Conservation (phyloP, 2,797 vertebrate genomes). For the Cynopterus sphinx region DNA sequence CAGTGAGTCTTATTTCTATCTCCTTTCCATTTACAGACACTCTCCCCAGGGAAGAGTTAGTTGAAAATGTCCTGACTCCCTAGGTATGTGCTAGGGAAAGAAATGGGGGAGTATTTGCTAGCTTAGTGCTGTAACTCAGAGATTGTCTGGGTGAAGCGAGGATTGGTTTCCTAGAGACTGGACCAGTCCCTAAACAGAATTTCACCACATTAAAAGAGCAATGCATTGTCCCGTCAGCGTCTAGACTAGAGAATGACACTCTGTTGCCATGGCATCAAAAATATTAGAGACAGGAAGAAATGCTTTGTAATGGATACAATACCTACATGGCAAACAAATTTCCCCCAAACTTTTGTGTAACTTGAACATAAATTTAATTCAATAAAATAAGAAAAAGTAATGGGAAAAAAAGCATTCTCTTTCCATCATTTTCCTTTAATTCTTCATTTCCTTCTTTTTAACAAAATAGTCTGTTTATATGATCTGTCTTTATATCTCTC, state of each 20-base stretch:
- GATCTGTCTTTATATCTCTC: neutral
- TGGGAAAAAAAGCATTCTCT: neutral
- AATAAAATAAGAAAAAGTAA: slow-evolving; percentile 1
- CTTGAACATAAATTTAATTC: neutral
- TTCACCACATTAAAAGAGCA: slow-evolving; percentile 23
- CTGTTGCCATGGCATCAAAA: slow-evolving; percentile 46
- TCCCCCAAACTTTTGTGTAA: neutral
- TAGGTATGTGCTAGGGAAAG: neutral
- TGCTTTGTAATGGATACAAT: neutral
- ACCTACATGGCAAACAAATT: neutral
- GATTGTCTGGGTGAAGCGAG: neutral
- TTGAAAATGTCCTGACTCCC: neutral
- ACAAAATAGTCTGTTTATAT: neutral
- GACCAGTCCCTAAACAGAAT: neutral
- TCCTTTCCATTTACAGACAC: neutral
- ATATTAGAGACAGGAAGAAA: neutral
- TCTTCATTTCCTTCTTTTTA: neutral
- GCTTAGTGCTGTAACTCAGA: neutral
- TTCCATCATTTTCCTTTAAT: neutral
- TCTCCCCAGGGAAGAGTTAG: neutral
- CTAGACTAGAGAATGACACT: neutral
- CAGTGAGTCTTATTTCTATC: neutral
- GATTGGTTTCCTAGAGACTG: neutral
- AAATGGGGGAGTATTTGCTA: neutral
- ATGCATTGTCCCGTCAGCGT: neutral